Evolutionary conservation across 2,113 vertebrate genomes (phyloP).

Genomic region (Limnothrissa miodon): DNA sequence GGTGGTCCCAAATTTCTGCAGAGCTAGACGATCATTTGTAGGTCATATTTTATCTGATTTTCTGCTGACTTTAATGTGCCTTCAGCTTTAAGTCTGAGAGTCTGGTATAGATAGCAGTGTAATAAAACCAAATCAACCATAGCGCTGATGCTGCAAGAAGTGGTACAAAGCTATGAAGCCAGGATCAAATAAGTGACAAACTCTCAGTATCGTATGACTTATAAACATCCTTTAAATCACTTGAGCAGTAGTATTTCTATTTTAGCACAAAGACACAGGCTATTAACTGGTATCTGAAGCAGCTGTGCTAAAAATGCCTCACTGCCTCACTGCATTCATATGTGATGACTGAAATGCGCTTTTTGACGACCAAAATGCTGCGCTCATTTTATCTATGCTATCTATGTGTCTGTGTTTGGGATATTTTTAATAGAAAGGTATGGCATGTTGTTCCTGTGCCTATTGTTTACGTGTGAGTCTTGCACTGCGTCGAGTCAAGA

Average conservation of each 20-base stretch:
- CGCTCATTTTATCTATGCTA: no score
- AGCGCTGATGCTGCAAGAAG: background rate
- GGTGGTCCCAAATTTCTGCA: background rate
- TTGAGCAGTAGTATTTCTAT: background rate
- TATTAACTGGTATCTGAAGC: background rate
- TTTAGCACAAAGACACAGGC: background rate
- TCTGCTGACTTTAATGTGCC: background rate
- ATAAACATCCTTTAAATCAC: background rate
- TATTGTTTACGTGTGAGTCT: background rate
- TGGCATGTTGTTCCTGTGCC: background rate
- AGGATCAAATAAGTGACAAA: background rate
- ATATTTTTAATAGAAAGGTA: background rate
- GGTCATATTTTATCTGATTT: background rate
- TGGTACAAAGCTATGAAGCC: background rate
- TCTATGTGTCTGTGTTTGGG: background rate
- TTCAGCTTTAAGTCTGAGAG: background rate
- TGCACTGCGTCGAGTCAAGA: background rate
- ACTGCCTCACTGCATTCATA: background rate
- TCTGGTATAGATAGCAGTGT: background rate
- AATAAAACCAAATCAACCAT: background rate
- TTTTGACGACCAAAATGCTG: no score
- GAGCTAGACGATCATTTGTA: background rate
- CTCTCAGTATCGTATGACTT: background rate
- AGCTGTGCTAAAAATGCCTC: background rate
- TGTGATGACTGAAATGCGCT: background rate